Conservation (phyloP, 2,113 vertebrate species). For the Cyanocitta stelleri region DNA sequence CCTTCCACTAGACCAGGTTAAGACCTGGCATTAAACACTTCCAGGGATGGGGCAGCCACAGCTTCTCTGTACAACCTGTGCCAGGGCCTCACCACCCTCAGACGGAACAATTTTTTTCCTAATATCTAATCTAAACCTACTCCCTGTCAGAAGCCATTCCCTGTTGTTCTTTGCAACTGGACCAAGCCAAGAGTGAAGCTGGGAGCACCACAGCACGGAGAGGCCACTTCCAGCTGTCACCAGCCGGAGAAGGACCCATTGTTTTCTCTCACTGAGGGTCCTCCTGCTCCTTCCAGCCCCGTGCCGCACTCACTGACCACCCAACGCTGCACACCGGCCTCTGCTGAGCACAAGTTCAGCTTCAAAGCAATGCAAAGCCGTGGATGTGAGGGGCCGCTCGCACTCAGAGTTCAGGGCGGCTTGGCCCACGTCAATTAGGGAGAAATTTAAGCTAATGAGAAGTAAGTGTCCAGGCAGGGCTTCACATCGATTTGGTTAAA, state of each 20-base stretch:
- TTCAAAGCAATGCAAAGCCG: background rate
- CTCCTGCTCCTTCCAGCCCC: background rate
- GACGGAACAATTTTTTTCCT: background rate
- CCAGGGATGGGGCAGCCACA: background rate
- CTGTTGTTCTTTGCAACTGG: background rate
- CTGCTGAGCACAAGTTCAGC: background rate
- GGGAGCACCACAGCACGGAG: rapidly evolving
- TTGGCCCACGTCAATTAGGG: background rate
- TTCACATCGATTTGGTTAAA: constrained; percentile 29
- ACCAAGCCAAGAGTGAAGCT: background rate
- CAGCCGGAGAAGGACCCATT: rapidly evolving
- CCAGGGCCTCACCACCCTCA: background rate
- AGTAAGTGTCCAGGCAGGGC: background rate
- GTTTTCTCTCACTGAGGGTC: rapidly evolving
- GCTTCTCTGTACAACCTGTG: background rate
- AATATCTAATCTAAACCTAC: background rate
- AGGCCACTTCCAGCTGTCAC: background rate
- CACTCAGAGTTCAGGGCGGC: background rate
- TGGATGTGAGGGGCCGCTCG: background rate
- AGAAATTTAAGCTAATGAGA: constrained; percentile 32
- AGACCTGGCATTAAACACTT: background rate
- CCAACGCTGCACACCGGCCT: rapidly evolving
- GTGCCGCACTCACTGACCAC: rapidly evolving
- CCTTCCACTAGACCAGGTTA: background rate
- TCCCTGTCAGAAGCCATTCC: background rate